These are phyloP conservation scores for Gasteruption jaculator DNA, from an alignment of 2,888 invertebrate species.

Conservation along the genomic window DNA sequence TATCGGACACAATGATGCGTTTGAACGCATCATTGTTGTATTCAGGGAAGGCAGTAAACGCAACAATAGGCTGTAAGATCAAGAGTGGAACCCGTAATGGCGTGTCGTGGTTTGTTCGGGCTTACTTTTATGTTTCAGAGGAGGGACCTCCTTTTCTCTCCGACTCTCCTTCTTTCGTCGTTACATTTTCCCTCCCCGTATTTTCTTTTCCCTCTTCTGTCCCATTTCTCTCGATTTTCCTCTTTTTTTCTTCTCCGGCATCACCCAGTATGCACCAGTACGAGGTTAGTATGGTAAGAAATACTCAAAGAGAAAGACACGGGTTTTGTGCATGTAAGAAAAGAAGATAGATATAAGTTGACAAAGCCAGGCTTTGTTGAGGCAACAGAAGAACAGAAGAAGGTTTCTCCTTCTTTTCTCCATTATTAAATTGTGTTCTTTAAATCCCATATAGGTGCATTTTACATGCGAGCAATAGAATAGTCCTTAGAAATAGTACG, in stretches of 20 bases:
- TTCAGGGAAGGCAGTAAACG: constrained; percentile 30
- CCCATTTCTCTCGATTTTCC: constrained; percentile 24
- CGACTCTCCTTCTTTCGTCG: constrained; percentile 17
- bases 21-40: no score
- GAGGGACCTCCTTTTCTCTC: constrained; percentile 27
- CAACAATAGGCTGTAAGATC: constrained; percentile 27
- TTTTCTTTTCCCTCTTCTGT: constrained; percentile 9
- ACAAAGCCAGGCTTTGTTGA: constrained; percentile 35
- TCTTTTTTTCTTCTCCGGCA: constrained; percentile 19
- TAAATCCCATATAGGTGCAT: no score
- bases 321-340: constrained; percentile 14
- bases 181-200: constrained; percentile 6
- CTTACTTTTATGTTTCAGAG: constrained; percentile 41
- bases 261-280: background rate
- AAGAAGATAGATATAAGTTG: constrained; percentile 19
- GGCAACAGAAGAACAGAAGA: no score
- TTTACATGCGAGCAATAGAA: no score
- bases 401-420: no score
- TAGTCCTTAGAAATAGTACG: no score
- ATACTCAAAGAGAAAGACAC: constrained; percentile 9
- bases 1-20: no score
- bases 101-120: constrained; percentile 40
- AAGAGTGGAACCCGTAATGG: constrained; percentile 37
- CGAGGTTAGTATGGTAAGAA: no score
- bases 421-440: constrained; percentile 40